Evolutionary conservation across 2,888 invertebrate species (phyloP), one percentile per base, ranked within the genome.

Genomic region (Protophormia terraenovae): DNA sequence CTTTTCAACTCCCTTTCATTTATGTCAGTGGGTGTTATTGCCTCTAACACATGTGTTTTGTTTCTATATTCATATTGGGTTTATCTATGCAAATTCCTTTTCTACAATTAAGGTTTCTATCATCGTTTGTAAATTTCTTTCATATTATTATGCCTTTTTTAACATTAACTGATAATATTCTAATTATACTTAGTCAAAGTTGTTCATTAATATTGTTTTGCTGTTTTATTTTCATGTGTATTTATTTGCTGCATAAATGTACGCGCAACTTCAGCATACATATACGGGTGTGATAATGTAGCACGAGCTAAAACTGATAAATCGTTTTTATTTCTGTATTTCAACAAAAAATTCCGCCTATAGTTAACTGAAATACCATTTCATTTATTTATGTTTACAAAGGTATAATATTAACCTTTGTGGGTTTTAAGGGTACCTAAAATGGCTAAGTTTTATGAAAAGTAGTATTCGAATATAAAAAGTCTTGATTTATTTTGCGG

Each of bases 221-320:
- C 12, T 64, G 10, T 32, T 41, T 64, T 41, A 2, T 27, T 66
- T 8, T 4, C 8, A 19, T 22, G 47, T 76, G 7, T 60, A n/a
- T n/a, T n/a, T n/a, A n/a, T n/a, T n/a, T n/a, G 50, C 50, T 38
- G 64, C 35, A 16, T 27, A 27, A 38, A 41, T 22, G 22, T 19
- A 27, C 6, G 41, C 27, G 41, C 24, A 60, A 66, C 35, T 38
- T 47, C 3, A 38, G 5, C 47, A 84, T 84, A n/a, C n/a, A n/a
- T n/a, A n/a, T n/a, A 84, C 76, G 84, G 84, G 84, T 55, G 47
- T 64, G 60, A 72, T 60, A 77, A 73, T 73, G 53, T 19, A 78
- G 84, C 84, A 85, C 84, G 84, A 73, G 84, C 84, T 81, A 82
- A 47, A 78, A 75, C 81, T 85, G 78, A 82, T 81, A 78, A 82